Conservation (phyloP, 2,797 vertebrate genomes). For the Protonibea diacanthus region DNA sequence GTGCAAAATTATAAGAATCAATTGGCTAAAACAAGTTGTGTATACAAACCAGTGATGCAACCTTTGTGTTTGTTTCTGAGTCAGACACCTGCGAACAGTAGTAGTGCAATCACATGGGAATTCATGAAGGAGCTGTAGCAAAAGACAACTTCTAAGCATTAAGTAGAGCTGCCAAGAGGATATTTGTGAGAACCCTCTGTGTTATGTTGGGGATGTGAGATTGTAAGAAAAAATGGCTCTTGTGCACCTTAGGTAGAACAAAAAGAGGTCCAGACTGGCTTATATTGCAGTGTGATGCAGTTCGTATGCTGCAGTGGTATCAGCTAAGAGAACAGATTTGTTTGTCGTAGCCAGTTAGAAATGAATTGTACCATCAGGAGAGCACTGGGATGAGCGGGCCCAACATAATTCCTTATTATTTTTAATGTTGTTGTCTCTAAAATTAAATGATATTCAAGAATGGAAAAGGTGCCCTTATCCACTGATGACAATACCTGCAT, state of each 20-base stretch:
- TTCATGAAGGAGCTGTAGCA: conserved; percentile 28
- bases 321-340: conserved; percentile 13
- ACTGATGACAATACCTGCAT: conserved; percentile 3
- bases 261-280: conserved; percentile 17
- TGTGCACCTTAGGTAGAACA: neutral
- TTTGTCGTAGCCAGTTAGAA: conserved; percentile 21
- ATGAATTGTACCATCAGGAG: conserved; percentile 17
- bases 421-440: neutral
- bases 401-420: neutral
- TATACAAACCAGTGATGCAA: conserved; percentile 38
- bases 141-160: conserved; percentile 26
- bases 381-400: conserved; percentile 13
- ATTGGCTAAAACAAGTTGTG: conserved; percentile 18
- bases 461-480: neutral
- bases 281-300: neutral
- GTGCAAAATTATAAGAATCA: conserved; percentile 49
- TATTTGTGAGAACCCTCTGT: conserved; percentile 4
- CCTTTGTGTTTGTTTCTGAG: conserved; percentile 44
- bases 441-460: conserved; percentile 16
- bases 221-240: conserved; percentile 2
- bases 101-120: conserved; percentile 40
- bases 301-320: conserved; percentile 7
- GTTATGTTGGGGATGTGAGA: neutral
- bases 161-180: conserved; percentile 34
- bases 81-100: conserved; percentile 47